A percentile compares a stretch with the other conserved stretches of the same genome.
Conservation (phyloP, 2,797 vertebrate species). For the Acridotheres tristis region DNA sequence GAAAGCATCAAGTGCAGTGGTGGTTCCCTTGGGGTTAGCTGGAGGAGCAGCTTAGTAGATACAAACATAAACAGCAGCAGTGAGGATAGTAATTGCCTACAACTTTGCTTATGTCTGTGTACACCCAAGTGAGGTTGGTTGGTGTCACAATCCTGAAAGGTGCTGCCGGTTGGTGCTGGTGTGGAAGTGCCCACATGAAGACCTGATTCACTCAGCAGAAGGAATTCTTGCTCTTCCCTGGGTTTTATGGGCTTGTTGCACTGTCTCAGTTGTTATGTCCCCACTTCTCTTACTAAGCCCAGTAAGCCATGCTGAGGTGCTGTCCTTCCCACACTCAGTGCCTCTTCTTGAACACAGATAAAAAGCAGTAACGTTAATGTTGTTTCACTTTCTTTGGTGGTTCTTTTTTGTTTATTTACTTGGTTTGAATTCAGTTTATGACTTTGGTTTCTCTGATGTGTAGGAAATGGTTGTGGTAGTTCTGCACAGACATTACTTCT, state of each 20-base stretch:
- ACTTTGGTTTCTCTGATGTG: constrained; percentile 32
- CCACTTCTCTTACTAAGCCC: not conserved
- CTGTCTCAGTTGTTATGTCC: not conserved
- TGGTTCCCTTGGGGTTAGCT: not conserved
- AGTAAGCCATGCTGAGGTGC: not conserved
- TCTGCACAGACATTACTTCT: constrained; percentile 22
- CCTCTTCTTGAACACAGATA: not conserved
- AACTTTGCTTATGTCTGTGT: not conserved
- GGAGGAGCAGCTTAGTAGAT: not conserved
- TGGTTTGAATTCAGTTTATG: constrained; percentile 17
- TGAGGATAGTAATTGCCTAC: not conserved
- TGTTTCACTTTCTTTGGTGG: constrained; percentile 12
- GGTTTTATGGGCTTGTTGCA: not conserved
- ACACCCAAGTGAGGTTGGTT: too few species aligned
- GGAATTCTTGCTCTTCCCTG: not conserved
- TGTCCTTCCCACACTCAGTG: not conserved
- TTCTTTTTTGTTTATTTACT: constrained; percentile 14
- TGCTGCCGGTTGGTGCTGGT: not conserved
- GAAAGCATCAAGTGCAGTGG: not conserved
- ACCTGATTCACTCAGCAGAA: not conserved
- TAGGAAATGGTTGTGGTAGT: constrained; percentile 28
- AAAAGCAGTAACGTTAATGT: not conserved
- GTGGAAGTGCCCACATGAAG: not conserved
- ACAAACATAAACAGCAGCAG: not conserved
- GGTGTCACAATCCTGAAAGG: not conserved